A percentile compares a stretch with the other conserved stretches of the same genome.
Conservation (phyloP, 2,113 vertebrate species). For the Garra rufa region DNA sequence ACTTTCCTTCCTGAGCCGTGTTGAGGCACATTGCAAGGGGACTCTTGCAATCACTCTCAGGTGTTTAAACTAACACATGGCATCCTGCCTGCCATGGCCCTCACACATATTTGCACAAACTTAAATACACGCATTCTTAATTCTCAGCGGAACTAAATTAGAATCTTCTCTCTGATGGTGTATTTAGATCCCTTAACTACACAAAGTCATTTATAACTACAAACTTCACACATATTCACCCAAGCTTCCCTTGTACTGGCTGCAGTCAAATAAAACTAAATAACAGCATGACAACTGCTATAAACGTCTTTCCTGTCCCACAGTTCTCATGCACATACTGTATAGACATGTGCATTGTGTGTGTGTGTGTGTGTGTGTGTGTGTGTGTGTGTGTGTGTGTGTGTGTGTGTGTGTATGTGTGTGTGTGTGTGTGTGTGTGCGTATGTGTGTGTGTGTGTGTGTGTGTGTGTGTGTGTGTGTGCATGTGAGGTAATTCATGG, state of each 20-base stretch:
- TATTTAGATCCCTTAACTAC: constrained; percentile 15
- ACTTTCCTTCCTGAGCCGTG: constrained; percentile 59
- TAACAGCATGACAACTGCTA: constrained; percentile 49
- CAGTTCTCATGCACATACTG: constrained; percentile 30
- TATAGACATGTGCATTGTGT: constrained; percentile 52
- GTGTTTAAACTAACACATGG: constrained; percentile 64
- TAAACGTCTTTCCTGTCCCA: constrained; percentile 18
- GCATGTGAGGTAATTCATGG: neutral
- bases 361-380: constrained; percentile 40
- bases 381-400: constrained; percentile 45
- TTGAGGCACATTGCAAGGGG: constrained; percentile 56
- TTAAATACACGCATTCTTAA: constrained; percentile 14
- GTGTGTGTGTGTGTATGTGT: constrained; percentile 42
- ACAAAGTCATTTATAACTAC: neutral
- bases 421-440: constrained; percentile 45
- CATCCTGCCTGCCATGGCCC: constrained; percentile 57
- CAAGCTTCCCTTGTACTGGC: neutral
- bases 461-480: constrained; percentile 42
- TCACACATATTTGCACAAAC: neutral
- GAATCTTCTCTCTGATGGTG: neutral
- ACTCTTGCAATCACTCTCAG: constrained; percentile 49
- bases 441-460: constrained; percentile 49
- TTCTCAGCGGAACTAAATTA: neutral
- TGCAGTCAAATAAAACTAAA: constrained; percentile 18
- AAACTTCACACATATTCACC: neutral